Evolutionary conservation across 23 tunicate species (phyloP), one percentile per base, ranked within the genome.

Genomic region (Ascidia mentula): DNA sequence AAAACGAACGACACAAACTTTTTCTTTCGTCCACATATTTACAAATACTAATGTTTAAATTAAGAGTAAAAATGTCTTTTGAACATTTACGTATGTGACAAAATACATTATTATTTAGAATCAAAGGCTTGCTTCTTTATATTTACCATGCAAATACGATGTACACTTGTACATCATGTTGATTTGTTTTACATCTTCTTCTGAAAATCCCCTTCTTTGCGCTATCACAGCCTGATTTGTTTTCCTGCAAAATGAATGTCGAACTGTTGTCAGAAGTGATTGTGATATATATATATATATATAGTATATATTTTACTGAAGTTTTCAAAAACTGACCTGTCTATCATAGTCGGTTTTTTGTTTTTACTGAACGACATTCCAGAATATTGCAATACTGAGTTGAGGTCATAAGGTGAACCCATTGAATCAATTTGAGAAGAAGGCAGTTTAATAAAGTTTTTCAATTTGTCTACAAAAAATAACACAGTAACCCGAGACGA

Each of bases 121-220:
- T n/a, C n/a, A n/a, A n/a, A n/a, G n/a, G n/a, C n/a, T n/a, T n/a
- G n/a, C n/a, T n/a, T n/a, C n/a, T n/a, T n/a, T n/a, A n/a, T n/a
- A n/a, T n/a, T n/a, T n/a, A n/a, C n/a, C n/a, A n/a, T n/a, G n/a
- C n/a, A n/a, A n/a, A n/a, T n/a, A n/a, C n/a, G n/a, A n/a, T n/a
- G n/a, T n/a, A n/a, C n/a, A n/a, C 18, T 75, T 75, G 79, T 75
- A 75, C 79, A 75, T 75, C 59, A 38, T 75, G 60, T 75, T 75
- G 26, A 75, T 31, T 33, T 75, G 79, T 22, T 75, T 75, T 18
- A 42, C 31, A 75, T 75, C 79, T 33, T 75, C 79, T 12, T 31
- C 24, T 0, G 79, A 75, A 18, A 75, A 75, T 6, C 15, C 22
- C 6, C 3, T 12, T 31, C 60, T 53, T 42, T 75, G 79, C 18